Conservation (phyloP, 1,140 invertebrate genomes). For the Calliphora vicina region DNA sequence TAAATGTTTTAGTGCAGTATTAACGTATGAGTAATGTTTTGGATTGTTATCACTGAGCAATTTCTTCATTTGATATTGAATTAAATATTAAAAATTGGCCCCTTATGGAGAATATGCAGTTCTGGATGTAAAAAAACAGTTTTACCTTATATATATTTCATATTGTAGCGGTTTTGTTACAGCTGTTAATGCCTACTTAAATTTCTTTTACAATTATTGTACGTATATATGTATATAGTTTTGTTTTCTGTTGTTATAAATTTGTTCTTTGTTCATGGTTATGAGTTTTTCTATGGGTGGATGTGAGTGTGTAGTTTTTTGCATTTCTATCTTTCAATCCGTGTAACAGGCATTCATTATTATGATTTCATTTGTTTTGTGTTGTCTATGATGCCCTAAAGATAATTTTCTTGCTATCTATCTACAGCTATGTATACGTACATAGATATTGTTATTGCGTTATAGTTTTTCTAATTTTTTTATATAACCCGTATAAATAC, state of each 20-base stretch:
- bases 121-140: too few relatives aligned
- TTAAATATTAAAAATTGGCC: too few relatives aligned
- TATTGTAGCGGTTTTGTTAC: neutral
- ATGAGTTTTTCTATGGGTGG: neutral
- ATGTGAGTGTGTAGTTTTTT: too few relatives aligned
- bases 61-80: too few relatives aligned
- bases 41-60: too few relatives aligned
- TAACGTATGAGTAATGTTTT: too few relatives aligned
- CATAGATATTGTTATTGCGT: neutral
- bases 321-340: neutral
- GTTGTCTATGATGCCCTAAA: conserved; percentile 12
- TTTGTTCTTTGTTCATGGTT: neutral
- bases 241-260: neutral
- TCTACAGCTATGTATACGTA: neutral
- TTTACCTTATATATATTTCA: too few relatives aligned
- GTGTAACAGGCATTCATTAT: conserved; percentile 16
- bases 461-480: neutral
- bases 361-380: conserved; percentile 14
- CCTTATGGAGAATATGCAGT: too few relatives aligned
- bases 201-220: neutral
- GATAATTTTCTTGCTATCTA: neutral
- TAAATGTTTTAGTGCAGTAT: too few relatives aligned
- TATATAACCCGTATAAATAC: neutral
- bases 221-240: too few relatives aligned
- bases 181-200: neutral